phyloP scores from a whole-genome alignment of 2,113 vertebrate species.

The Passerina amoena region DNA sequence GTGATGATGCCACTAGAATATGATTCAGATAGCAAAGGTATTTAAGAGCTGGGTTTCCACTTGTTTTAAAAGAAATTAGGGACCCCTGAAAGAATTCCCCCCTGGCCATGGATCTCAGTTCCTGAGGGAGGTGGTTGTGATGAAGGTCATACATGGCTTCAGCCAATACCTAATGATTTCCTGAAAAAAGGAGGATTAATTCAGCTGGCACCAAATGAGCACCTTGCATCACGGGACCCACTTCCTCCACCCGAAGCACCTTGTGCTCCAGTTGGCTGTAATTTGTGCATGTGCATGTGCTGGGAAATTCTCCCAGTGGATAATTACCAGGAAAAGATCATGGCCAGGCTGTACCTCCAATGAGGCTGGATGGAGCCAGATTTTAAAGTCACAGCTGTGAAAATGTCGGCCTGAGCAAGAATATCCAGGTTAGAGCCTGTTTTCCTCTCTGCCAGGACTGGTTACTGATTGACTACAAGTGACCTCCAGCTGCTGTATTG shows the following conservation, averaged over 20 bases:
- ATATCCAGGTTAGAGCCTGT: background rate
- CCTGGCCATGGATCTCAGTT: background rate
- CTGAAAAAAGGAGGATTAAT: background rate
- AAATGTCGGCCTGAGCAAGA: background rate
- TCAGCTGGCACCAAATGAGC: background rate
- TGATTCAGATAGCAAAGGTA: background rate
- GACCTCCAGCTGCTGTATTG: slow-evolving; percentile 47
- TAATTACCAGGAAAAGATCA: background rate
- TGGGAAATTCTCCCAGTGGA: background rate
- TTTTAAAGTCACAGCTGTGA: background rate
- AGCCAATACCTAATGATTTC: background rate
- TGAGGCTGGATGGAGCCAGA: background rate
- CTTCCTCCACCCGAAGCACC: background rate
- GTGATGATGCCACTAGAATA: background rate
- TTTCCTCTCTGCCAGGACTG: background rate
- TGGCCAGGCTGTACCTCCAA: background rate
- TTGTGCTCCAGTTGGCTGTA: background rate
- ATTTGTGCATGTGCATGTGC: background rate
- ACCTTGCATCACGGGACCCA: background rate
- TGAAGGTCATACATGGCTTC: background rate
- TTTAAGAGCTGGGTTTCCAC: background rate
- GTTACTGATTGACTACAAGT: slow-evolving; percentile 56
- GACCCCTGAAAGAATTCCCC: background rate
- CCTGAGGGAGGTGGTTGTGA: background rate
- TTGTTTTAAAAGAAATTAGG: background rate